These are phyloP conservation scores for Trochalopteron elliotii DNA, from an alignment of 2,113 vertebrate species.

Conservation along the genomic window DNA sequence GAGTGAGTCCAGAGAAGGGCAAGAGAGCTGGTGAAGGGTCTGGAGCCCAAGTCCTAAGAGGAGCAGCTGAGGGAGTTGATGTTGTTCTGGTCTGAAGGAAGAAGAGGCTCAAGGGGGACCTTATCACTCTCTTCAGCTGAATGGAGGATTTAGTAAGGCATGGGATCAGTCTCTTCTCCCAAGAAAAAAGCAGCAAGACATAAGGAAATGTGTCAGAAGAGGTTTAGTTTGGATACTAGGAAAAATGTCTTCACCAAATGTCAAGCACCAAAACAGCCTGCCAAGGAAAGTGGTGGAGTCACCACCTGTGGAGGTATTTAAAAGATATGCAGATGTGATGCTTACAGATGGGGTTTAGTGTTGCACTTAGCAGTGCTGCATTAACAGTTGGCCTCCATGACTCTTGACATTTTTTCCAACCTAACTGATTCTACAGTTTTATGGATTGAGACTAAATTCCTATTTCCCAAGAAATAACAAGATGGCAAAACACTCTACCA, in stretches of 20 bases:
- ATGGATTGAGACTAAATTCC: not conserved
- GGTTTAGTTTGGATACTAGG: not conserved
- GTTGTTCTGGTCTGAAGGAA: not conserved
- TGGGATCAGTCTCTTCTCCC: not conserved
- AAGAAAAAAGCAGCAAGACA: not conserved
- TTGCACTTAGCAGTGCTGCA: not conserved
- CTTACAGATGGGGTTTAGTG: not conserved
- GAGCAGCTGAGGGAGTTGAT: not conserved
- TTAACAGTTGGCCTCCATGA: not conserved
- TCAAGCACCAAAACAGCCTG: not conserved
- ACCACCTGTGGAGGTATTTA: not conserved
- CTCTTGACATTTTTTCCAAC: not conserved
- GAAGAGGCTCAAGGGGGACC: not conserved
- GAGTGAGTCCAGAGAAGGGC: not conserved
- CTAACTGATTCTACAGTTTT: not conserved
- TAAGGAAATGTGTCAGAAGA: not conserved
- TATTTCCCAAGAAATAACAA: not conserved
- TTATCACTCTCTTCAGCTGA: not conserved
- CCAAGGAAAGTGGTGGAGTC: not conserved
- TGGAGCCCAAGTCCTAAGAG: not conserved
- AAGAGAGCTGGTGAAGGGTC: not conserved
- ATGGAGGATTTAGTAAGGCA: not conserved
- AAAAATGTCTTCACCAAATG: not conserved
- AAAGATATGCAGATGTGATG: not conserved
- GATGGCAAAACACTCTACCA: not conserved